Base-by-base conservation (phyloP, 2,113 vertebrate genomes). In the Epinephelus lanceolatus region DNA sequence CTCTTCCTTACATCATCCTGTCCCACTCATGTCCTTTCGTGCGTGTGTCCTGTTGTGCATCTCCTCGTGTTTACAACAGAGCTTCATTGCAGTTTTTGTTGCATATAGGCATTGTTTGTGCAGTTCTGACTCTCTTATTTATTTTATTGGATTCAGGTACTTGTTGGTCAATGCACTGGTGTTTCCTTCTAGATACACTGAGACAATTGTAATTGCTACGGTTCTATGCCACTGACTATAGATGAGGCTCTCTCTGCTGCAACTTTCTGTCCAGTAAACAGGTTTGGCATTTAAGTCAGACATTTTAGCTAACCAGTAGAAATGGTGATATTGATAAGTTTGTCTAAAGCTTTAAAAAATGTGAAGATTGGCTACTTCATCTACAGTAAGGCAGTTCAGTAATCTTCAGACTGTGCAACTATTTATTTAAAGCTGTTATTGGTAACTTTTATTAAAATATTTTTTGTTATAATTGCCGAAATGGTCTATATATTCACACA, bases 11-110 rank as follows among this genome's bases (percentile, higher is more conserved):
- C 33, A 67, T 37, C 62, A 19, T 33, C 55, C 74, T 83, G 55
- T 84, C 30, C 49, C 11, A 37, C 59, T 75, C 80, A 47, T 49
- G 12, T 60, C 56, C 56, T 78, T 73, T 33, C 75, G 19, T 84
- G 68, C 82, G 68, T 84, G 51, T 27, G 21, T 85, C 47, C 55
- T 71, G 23, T 78, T 80, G 40, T 91, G 78, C 57, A 60, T 63
- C 40, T 75, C 42, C 57, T 85, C 13, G 68, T 59, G 42, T 86
- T 78, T 52, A 80, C 68, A 40, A 53, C 27, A 78, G 19, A 84
- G 90, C 85, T 90, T 86, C 21, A 49, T 71, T 87, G 87, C 82
- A 37, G 11, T 56, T 84, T 78, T 67, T 88, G 85, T 84, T 37
- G 71, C 84, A 60, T 71, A 63, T 17, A 59, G 63, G 51, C 30